These are phyloP conservation scores for Cotesia congregata DNA, from an alignment of 2,888 invertebrate species.

Conservation along the genomic window DNA sequence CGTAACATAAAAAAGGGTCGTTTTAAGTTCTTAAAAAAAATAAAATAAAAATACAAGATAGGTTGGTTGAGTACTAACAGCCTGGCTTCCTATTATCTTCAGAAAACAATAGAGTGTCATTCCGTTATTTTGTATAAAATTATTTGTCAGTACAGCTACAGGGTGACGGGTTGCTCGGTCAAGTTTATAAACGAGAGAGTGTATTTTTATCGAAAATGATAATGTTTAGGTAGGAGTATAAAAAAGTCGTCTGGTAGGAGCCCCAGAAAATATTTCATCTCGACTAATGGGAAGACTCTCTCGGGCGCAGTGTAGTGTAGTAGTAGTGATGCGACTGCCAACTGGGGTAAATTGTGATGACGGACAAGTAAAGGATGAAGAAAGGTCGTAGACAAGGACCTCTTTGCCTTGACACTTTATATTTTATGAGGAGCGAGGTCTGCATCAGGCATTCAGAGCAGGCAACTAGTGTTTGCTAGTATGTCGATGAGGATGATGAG, in stretches of 20 bases:
- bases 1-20: background rate
- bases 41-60: background rate
- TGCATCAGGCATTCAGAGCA: slow-evolving; percentile 54
- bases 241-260: background rate
- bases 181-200: background rate
- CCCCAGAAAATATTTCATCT: slow-evolving; percentile 9
- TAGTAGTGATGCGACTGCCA: slow-evolving; percentile 41
- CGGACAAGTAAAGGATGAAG: slow-evolving; percentile 32
- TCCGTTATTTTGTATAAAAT: background rate
- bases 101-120: background rate
- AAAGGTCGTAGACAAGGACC: slow-evolving; percentile 39
- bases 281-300: slow-evolving; percentile 30
- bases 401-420: slow-evolving; percentile 56
- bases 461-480: slow-evolving; percentile 61
- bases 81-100: background rate
- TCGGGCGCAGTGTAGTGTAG: background rate
- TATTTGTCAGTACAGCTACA: background rate
- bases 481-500: slow-evolving; percentile 51
- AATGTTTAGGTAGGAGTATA: background rate
- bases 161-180: background rate
- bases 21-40: too few species aligned
- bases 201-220: background rate
- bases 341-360: slow-evolving; percentile 44
- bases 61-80: background rate
- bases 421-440: slow-evolving; percentile 61